Base-by-base conservation (phyloP, 2,113 vertebrate genomes). In the Probosciger aterrimus region DNA sequence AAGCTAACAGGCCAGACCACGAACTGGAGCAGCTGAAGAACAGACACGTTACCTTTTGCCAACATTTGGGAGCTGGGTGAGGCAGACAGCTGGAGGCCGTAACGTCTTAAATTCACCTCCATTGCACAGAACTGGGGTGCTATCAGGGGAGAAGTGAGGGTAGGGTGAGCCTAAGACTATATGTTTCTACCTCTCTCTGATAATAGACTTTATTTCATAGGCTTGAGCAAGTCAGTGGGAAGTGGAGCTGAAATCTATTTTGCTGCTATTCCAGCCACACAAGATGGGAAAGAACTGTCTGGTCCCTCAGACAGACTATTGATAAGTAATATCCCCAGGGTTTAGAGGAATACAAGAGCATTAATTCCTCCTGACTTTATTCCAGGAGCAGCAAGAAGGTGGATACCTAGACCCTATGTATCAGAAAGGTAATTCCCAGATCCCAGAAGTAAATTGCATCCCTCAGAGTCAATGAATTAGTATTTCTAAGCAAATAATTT, bases 81-180 rank as follows among this genome's bases (percentile, higher is more conserved):
- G 79, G 92, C 92, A 88, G 88, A 53, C 4, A 53, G 79, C 95
- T 95, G 92, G 86, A 95, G 91, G 94, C 60, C 1, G 3, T 28
- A 93, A 93, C 46, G 20, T 71, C 88, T 92, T 88, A 86, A 80
- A 80, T n/a, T 80, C 74, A 70, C 47, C 93, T 94, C 71, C 86
- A 88, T 25, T 1, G 0, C 0, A 0, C 62, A 49, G 6, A 82
- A 43, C 30, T 57, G 16, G 35, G 35, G 7, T 41, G 44, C 69
- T 95, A 23, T 59, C 43, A 4, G 52, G 50, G 24, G 23, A 96
- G 23, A 5, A 43, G 33, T 11, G 41, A 87, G 57, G 37, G 24
- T n/a, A 88, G 39, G 53, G 28, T 15, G n/a, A 92, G 53, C 69
- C 25, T 49, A 18, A 35, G 53, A 77, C 33, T 67, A 31, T 46